Evolutionary conservation across 1,140 invertebrate genomes (phyloP), one percentile per base, ranked within the genome.

Genomic region (Semibalanus balanoides): DNA sequence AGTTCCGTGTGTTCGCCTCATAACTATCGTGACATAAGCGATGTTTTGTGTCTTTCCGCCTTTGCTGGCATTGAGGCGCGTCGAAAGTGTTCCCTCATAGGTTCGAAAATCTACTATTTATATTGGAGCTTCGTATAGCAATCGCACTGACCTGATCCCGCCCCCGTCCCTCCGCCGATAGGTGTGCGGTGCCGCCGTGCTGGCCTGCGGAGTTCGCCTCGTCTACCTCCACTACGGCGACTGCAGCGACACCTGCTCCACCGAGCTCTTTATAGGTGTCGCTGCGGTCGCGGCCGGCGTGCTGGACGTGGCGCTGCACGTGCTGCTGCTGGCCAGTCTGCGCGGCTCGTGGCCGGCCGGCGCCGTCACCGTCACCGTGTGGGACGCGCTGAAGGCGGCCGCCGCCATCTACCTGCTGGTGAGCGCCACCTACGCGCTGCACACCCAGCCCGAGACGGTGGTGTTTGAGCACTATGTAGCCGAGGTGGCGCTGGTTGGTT

Each of bases 321-420:
- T 64, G 51, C 51, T 64, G 51, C 22, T 64, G 51, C 51, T 64
- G 51, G 14, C 1, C 11, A 64, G 51, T 25, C 51, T 64, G 51
- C 51, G 22, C 14, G 14, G 51, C 51, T 14, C 14, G 11, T 64
- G 51, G 51, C 51, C 51, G 22, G 51, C 51, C 51, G 51, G 51
- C 11, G 22, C 51, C 14, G 22, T 64, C 14, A 25, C 51, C 1
- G 51, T 25, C 11, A 64, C 14, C 51, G 51, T 64, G 51, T 64
- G 51, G 51, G 11, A 25, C 22, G 51, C 51, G 1, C 51, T 64
- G 51, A 64, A 64, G 51, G 83, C 83, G 69, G 86, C 84, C 3
- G 86, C 86, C 76, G 92, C 90, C 78, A 25, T 64, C 51, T 64
- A 64, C 51, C 51, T 64, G 14, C 51, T 64, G 51, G 14, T 64